Evolutionary conservation across 2,797 vertebrate species (phyloP).

Genomic region (Eupleurogrammus muticus): DNA sequence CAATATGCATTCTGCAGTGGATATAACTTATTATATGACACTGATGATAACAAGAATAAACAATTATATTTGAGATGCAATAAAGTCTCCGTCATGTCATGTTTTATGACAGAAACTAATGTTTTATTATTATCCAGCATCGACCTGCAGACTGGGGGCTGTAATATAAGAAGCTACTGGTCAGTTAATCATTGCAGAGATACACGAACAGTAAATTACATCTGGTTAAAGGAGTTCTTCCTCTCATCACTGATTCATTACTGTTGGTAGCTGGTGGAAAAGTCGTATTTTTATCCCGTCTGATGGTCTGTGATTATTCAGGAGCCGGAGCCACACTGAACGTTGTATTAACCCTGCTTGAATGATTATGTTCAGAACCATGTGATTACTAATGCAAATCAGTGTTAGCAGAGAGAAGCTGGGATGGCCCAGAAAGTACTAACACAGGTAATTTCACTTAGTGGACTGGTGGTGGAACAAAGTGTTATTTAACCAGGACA

Average conservation of each 20-base stretch:
- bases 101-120: conserved; percentile 1
- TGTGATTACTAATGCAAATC: not conserved
- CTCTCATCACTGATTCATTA: conserved; percentile 38
- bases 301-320: conserved; percentile 36
- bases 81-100: conserved; percentile 4
- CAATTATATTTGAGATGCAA: not conserved
- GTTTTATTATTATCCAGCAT: not conserved
- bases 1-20: not conserved
- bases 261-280: conserved; percentile 7
- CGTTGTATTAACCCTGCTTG: conserved; percentile 12
- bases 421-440: not conserved
- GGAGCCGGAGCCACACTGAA: not conserved
- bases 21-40: not conserved
- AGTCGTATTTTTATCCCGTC: conserved; percentile 17
- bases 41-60: not conserved
- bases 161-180: conserved; percentile 3
- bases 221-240: conserved; percentile 4
- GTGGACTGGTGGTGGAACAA: conserved; percentile 18
- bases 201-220: not conserved
- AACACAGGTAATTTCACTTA: not conserved
- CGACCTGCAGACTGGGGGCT: not conserved
- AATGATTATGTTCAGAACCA: not conserved
- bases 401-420: conserved; percentile 4
- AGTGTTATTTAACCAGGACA: conserved; percentile 12
- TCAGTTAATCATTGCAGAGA: conserved; percentile 23